phyloP scores from a whole-genome alignment of 1,140 invertebrate genomes.

The Rhopalosiphum maidis region DNA sequence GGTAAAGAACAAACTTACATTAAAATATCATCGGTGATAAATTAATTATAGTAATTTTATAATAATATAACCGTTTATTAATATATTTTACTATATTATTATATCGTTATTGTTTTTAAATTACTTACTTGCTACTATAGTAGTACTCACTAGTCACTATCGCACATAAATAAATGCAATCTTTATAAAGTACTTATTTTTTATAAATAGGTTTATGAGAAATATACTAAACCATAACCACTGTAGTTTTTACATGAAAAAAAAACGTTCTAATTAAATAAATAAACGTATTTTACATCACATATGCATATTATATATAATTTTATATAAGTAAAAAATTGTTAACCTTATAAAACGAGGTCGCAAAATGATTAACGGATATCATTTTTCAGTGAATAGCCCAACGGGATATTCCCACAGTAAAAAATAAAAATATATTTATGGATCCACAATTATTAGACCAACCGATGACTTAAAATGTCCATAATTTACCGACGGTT shows the following conservation, averaged over 20 bases:
- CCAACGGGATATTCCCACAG: slow-evolving; percentile 5
- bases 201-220: too few species aligned
- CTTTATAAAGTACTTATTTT: too few species aligned
- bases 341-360: not conserved
- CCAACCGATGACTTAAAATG: not conserved
- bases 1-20: too few species aligned
- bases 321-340: not conserved
- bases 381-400: slow-evolving; percentile 7
- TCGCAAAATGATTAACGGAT: not conserved
- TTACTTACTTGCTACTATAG: too few species aligned
- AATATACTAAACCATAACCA: too few species aligned
- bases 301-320: not conserved
- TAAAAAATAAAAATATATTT: not conserved
- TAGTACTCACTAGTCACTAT: accelerated
- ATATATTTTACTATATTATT: too few species aligned
- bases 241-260: not conserved
- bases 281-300: not conserved
- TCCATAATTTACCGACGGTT: not conserved
- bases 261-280: not conserved
- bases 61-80: not conserved
- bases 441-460: not conserved
- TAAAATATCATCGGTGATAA: too few species aligned
- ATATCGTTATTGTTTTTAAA: too few species aligned
- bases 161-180: too few species aligned
- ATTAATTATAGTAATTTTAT: not conserved